These are phyloP conservation scores for Psettodes erumei DNA, from an alignment of 2,113 vertebrate genomes.

Conservation along the genomic window DNA sequence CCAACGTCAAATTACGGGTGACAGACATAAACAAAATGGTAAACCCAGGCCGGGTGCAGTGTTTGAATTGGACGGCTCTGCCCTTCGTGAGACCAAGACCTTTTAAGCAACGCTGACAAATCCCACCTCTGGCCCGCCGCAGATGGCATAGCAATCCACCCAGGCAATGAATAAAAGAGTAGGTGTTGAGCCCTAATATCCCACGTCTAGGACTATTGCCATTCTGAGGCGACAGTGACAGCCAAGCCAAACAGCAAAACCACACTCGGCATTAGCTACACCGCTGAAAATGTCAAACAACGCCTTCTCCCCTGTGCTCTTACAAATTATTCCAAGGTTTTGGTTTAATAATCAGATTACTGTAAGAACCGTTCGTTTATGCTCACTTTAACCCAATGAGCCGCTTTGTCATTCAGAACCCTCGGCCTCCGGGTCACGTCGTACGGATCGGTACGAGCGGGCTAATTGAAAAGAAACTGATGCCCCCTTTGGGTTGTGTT, in stretches of 20 bases:
- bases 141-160: conserved; percentile 46
- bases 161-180: conserved; percentile 61
- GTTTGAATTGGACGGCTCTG: conserved; percentile 65
- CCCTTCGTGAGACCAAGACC: conserved; percentile 28
- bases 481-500: conserved; percentile 36
- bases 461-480: conserved; percentile 55
- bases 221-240: conserved; percentile 40
- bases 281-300: conserved; percentile 42
- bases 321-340: conserved; percentile 34
- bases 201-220: conserved; percentile 51
- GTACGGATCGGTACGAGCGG: background rate
- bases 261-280: conserved; percentile 41
- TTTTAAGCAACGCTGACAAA: conserved; percentile 59
- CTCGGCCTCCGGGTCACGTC: background rate
- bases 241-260: conserved; percentile 67
- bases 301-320: background rate
- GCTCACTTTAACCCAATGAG: background rate
- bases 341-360: conserved; percentile 23
- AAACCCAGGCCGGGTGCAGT: conserved; percentile 34
- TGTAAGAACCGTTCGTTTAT: conserved; percentile 6
- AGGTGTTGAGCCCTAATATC: conserved; percentile 69
- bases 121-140: conserved; percentile 39
- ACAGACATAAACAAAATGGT: conserved; percentile 60
- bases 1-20: conserved; percentile 52
- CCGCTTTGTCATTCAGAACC: background rate